phyloP scores from a whole-genome alignment of 2,888 invertebrate species.

The Acheta domesticus region DNA sequence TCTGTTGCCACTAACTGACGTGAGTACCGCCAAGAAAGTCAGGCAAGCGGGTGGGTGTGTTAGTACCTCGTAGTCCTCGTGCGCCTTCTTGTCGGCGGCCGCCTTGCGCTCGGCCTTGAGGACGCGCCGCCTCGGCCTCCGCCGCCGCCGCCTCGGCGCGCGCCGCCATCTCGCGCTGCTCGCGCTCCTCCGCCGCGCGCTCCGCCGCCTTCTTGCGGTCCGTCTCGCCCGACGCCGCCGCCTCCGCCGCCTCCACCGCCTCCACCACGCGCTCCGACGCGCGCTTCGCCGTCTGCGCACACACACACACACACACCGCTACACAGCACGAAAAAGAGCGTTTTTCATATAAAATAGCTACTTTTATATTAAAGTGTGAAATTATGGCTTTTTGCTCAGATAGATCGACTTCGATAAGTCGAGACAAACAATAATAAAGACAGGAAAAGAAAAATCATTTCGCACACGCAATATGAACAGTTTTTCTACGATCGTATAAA shows the following conservation, averaged over 20 bases:
- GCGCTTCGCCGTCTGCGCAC: not conserved
- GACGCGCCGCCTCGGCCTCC: conserved; percentile 43
- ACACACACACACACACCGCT: not conserved
- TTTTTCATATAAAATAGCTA: no score
- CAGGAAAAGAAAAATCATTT: no score
- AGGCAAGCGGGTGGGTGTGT: no score
- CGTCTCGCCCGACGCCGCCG: conserved; percentile 51
- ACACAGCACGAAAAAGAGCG: no score
- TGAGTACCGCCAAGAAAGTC: not conserved
- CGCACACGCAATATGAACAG: no score
- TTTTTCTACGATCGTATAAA: no score
- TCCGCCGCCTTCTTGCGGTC: conserved; percentile 64
- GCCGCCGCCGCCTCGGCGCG: conserved; percentile 58
- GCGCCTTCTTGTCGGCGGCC: conserved; percentile 46
- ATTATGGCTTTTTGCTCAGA: no score
- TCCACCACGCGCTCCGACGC: not conserved
- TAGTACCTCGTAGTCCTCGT: not conserved
- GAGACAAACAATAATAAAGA: no score
- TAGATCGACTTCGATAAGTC: no score
- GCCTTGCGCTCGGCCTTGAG: conserved; percentile 57
- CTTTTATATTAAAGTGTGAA: no score
- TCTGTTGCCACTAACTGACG: not conserved
- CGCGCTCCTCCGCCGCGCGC: conserved; percentile 50
- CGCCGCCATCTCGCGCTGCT: conserved; percentile 56
- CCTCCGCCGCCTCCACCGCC: not conserved